These are phyloP conservation scores for Strigamia maritima DNA, from an alignment of 2,888 invertebrate species.

Conservation along the genomic window DNA sequence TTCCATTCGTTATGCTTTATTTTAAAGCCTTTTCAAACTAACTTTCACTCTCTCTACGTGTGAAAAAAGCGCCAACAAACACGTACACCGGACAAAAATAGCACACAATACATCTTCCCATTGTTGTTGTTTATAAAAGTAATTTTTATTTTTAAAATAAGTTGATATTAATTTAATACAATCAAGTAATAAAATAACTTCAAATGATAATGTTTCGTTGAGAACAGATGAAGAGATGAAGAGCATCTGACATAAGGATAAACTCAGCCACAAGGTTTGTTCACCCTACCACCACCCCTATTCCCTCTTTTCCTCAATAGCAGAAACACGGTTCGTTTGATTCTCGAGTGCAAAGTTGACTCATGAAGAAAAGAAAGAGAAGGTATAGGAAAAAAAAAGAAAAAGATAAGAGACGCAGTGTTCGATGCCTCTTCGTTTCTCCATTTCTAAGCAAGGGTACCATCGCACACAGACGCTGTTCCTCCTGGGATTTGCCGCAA, in stretches of 20 bases:
- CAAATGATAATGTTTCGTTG: neutral
- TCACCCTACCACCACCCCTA: neutral
- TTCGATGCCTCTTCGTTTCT: slow-evolving; percentile 9
- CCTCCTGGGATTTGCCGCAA: neutral
- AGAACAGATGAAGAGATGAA: neutral
- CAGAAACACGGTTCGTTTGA: slow-evolving; percentile 23
- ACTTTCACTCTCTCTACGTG: neutral
- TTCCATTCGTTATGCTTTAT: slow-evolving; percentile 6
- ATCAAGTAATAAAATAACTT: neutral
- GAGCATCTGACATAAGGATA: neutral
- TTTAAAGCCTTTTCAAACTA: neutral
- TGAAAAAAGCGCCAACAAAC: neutral
- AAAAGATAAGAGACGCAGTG: slow-evolving; percentile 5
- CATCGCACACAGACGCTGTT: neutral
- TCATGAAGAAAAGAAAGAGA: neutral
- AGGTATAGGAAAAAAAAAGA: neutral
- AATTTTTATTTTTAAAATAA: no score
- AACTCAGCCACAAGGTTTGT: slow-evolving; percentile 8
- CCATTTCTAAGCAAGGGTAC: slow-evolving; percentile 9
- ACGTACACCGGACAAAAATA: neutral
- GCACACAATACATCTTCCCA: neutral
- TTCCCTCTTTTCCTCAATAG: slow-evolving; percentile 2
- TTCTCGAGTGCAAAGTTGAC: slow-evolving; percentile 23
- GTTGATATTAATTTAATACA: neutral
- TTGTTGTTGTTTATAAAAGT: no score